phyloP scores from a whole-genome alignment of 1,140 invertebrate genomes.

The Drosophila micromelanica region DNA sequence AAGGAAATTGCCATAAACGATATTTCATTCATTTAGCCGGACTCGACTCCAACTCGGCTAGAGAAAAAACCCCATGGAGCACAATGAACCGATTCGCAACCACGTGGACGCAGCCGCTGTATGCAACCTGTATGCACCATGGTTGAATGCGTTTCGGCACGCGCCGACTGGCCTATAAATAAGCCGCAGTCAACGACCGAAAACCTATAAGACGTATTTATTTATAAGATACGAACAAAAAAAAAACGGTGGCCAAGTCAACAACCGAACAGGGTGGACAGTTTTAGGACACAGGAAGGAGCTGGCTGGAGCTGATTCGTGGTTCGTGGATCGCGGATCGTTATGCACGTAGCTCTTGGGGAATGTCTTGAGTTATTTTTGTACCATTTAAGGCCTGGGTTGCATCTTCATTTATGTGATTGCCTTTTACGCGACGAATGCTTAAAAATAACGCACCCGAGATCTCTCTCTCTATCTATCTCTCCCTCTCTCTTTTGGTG shows the following conservation, averaged over 20 bases:
- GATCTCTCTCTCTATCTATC: too few species aligned
- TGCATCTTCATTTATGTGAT: conserved; percentile 77
- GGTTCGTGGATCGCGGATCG: conserved; percentile 15
- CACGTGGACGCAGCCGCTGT: conserved; percentile 16
- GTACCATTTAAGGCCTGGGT: conserved; percentile 63
- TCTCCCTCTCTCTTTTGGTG: too few species aligned
- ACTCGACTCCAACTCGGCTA: conserved; percentile 37
- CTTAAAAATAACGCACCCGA: conserved; percentile 41
- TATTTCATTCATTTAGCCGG: conserved; percentile 73
- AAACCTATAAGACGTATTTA: conserved; percentile 41
- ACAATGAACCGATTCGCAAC: conserved; percentile 42
- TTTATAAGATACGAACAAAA: conserved; percentile 9
- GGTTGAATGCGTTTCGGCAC: conserved; percentile 53
- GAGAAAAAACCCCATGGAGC: conserved; percentile 3
- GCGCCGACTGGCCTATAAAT: conserved; percentile 68
- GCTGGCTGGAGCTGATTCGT: too few species aligned
- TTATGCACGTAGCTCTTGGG: conserved; percentile 61
- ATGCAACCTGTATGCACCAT: background rate
- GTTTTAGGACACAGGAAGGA: background rate
- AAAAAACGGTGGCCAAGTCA: background rate
- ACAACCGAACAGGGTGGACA: conserved; percentile 7
- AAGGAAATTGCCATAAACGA: conserved; percentile 68
- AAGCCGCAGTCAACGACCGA: conserved; percentile 30
- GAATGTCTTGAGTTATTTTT: conserved; percentile 69
- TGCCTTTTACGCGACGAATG: conserved; percentile 51